Base-by-base conservation (phyloP, 2,797 vertebrate genomes). In the Monodelphis domestica region DNA sequence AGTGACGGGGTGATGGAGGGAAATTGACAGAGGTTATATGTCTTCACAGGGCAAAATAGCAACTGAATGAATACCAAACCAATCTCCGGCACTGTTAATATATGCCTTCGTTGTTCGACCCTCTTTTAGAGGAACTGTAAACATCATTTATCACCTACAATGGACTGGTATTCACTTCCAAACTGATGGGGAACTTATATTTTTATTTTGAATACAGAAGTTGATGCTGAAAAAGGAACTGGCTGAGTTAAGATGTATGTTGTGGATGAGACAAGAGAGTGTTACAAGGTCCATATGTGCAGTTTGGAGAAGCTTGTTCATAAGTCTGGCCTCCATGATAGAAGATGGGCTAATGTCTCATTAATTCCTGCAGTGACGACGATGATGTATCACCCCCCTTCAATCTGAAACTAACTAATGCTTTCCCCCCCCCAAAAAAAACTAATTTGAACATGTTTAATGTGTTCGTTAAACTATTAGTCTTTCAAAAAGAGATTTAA, bases 401-500 rank as follows among this genome's bases (percentile, higher is more conserved):
- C 98, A 98, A 98, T 98, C 97, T 97, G 97, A 97, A 96, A 94
- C 96, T 56, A 97, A 98, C 97, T 96, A 98, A 98, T 98, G 98
- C 93, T 91, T 98, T 96, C 56, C 97, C 97, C n/a, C n/a, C n/a
- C n/a, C n/a, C n/a, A n/a, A 98, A 96, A 91, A 97, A 38, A 0
- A 0, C 97, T 98, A 98, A 98, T 98, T 98, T 98, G 98, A 98
- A 98, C 98, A 98, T 98, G 97, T 98, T 98, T 98, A 98, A 98
- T 98, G 97, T 90, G 94, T 98, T 98, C 98, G 98, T 98, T 98
- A 98, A 98, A 97, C 98, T 98, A 98, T 98, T 98, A 98, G 97
- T 98, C 98, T 98, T 98, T 98, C 98, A 98, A 97, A 96, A 97
- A 98, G 97, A 98, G 97, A 98, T 98, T 98, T 98, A 98, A 98